Evolutionary conservation across 2,797 vertebrate genomes (phyloP), one percentile per base, ranked within the genome.

Genomic region (Setipinna tenuifilis): DNA sequence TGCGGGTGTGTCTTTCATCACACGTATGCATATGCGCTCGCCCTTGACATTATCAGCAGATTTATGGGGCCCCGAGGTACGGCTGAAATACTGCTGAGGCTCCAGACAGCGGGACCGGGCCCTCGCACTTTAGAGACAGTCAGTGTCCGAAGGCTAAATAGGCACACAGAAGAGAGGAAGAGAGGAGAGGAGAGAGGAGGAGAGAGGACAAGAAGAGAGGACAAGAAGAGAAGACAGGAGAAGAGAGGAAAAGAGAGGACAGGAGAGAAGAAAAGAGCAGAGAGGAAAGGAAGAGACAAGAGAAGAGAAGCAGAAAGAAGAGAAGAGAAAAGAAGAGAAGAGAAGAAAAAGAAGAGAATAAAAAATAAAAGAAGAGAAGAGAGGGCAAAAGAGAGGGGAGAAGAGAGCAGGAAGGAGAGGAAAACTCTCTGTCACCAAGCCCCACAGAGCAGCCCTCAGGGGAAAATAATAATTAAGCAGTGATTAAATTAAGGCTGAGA

Each of bases 401-500:
- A 12, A 31, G 65, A 71, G 62, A 71, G 71, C 71, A 78, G 71
- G 71, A 78, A 88, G 86, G 89, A 89, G 50, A 87, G 86, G 86
- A 86, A 91, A 92, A 91, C 90, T 91, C 94, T 93, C 93, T 90
- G 93, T 92, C 93, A 93, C 92, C 90, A 90, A 93, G 93, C 90
- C 91, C 91, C 91, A 89, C 92, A 89, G 92, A 94, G 93, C 90
- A 48, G 83, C 91, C 93, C 95, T 91, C 92, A 48, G 87, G 94
- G 71, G 94, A 92, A 95, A 91, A 84, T 91, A 88, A 93, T 95
- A 95, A 95, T 96, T 95, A 96, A 96, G 94, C 93, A 95, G 94
- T 95, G 94, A 95, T 95, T 96, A 95, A 96, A 96, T 95, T 95
- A 95, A 95, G 93, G 93, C 91, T 92, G 93, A 78, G 92, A 95